Evolutionary conservation across 2,888 invertebrate species (phyloP).

Genomic region (Nephrotoma appendiculata): DNA sequence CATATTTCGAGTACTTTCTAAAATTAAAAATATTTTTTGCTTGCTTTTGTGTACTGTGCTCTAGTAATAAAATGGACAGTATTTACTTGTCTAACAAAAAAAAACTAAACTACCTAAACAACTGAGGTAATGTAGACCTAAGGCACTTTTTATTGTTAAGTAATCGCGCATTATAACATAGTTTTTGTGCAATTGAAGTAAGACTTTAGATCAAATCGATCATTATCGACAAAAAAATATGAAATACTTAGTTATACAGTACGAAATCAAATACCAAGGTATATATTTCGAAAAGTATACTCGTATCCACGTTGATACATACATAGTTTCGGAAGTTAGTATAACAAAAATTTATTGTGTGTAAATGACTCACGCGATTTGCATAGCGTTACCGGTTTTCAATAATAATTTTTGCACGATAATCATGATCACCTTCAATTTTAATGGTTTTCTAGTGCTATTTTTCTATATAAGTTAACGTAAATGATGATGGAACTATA

Average conservation of each 20-base stretch:
- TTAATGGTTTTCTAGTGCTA: neutral
- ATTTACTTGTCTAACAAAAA: neutral
- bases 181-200: neutral
- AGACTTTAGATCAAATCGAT: neutral
- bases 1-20: neutral
- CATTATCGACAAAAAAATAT: neutral
- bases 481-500: neutral
- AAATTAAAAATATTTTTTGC: neutral
- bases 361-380: neutral
- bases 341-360: neutral
- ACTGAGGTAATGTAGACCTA: neutral
- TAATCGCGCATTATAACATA: neutral
- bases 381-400: neutral
- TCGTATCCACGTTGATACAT: neutral
- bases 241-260: too few relatives aligned
- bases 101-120: neutral
- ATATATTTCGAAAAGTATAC: neutral
- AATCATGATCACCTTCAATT: neutral
- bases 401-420: neutral
- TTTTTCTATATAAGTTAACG: neutral
- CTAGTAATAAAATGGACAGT: neutral
- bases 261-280: neutral
- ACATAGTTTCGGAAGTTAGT: neutral
- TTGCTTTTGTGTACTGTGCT: neutral
- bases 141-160: neutral